Evolutionary conservation across 2,113 vertebrate species (phyloP).

Genomic region (Gasterosteus nipponicus): DNA sequence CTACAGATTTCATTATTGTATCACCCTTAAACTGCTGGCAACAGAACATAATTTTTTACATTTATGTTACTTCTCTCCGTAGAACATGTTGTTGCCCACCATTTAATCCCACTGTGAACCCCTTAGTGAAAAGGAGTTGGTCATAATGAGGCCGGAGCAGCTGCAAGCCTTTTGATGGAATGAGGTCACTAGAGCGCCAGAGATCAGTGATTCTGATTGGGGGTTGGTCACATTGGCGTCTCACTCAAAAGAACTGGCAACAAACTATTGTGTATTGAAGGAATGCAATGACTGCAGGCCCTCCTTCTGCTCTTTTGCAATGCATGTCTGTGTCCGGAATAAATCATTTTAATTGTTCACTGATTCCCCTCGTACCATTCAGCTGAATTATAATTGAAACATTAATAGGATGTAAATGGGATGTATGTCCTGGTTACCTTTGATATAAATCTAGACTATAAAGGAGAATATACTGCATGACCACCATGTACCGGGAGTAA

Average conservation of each 20-base stretch:
- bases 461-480: constrained; percentile 68
- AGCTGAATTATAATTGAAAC: constrained; percentile 78
- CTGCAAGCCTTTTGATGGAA: constrained; percentile 79
- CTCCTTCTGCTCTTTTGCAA: constrained; percentile 52
- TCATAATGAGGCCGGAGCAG: constrained; percentile 79
- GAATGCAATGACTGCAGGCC: constrained; percentile 54
- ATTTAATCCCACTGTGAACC: constrained; percentile 49
- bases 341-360: constrained; percentile 80
- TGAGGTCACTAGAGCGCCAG: constrained; percentile 77
- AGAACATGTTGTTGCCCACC: constrained; percentile 41
- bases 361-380: constrained; percentile 66
- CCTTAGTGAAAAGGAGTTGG: constrained; percentile 68
- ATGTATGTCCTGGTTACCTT: constrained; percentile 80
- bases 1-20: constrained; percentile 1
- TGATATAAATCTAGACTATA: constrained; percentile 78
- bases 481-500: constrained; percentile 68
- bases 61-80: neutral
- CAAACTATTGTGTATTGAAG: constrained; percentile 74
- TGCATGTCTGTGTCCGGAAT: constrained; percentile 70
- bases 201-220: constrained; percentile 76
- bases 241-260: constrained; percentile 61
- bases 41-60: neutral
- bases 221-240: constrained; percentile 46
- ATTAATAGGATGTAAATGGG: constrained; percentile 79
- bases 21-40: neutral